A percentile compares a stretch with the other conserved stretches of the same genome.
Conservation (phyloP, 2,113 vertebrate species). For the Melierax canorus region DNA sequence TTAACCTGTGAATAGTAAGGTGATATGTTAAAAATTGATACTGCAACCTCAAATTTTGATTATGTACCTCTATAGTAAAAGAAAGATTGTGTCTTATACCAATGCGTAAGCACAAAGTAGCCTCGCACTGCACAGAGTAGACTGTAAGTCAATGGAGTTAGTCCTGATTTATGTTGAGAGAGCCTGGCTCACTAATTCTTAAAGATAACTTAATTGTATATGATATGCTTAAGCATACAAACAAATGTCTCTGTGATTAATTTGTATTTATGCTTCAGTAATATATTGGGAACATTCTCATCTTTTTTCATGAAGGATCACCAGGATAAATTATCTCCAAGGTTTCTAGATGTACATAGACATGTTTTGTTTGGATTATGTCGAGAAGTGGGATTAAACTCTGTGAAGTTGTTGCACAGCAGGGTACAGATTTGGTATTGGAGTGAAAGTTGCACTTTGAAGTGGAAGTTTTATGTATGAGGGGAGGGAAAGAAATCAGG, state of each 20-base stretch:
- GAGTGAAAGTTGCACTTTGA: neutral
- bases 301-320: neutral
- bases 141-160: neutral
- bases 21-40: neutral
- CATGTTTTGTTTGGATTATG: neutral
- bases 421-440: neutral
- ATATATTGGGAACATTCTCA: neutral
- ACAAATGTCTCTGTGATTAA: neutral
- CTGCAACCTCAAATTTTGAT: neutral
- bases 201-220: neutral
- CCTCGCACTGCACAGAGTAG: neutral
- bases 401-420: neutral
- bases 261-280: neutral
- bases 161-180: neutral
- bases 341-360: neutral
- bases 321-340: neutral
- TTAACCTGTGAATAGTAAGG: neutral
- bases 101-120: neutral
- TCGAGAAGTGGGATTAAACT: neutral
- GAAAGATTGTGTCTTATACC: neutral
- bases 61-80: neutral
- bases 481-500: neutral
- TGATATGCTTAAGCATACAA: neutral
- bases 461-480: neutral
- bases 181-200: neutral